Evolutionary conservation across 2,888 invertebrate species (phyloP).

Genomic region (Andrena hattorfiana): DNA sequence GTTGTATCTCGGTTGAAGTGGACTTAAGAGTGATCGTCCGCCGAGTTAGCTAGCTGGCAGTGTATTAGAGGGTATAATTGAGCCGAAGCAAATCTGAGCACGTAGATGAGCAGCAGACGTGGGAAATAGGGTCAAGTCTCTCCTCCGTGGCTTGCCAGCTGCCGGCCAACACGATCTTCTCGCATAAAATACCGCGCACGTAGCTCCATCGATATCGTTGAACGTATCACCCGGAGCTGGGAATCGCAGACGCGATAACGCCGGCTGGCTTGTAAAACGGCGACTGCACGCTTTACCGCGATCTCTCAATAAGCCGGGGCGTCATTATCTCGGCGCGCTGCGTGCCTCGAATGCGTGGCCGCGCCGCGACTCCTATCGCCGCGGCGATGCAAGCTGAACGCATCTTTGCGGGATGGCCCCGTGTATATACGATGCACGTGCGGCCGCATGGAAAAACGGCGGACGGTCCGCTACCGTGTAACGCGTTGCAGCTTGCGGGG

Average conservation of each 20-base stretch:
- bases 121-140: no score
- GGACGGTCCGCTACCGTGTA: conserved; percentile 65
- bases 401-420: conserved; percentile 34
- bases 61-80: no score
- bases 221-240: conserved; percentile 24
- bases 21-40: no score
- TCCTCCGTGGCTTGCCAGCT: neutral
- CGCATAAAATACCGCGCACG: conserved; percentile 37
- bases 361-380: conserved; percentile 4
- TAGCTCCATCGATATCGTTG: conserved; percentile 63
- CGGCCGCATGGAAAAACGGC: conserved; percentile 54
- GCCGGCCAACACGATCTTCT: neutral
- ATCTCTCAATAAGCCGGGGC: conserved; percentile 68
- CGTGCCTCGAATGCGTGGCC: conserved; percentile 25
- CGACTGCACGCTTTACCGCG: conserved; percentile 60
- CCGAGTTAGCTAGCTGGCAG: no score
- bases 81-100: no score
- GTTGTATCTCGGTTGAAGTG: neutral
- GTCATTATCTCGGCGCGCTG: conserved; percentile 64
- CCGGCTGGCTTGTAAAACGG: conserved; percentile 50
- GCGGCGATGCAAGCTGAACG: conserved; percentile 32
- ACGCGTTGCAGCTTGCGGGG: conserved; percentile 63
- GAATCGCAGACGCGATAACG: conserved; percentile 45
- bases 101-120: no score
- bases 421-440: conserved; percentile 10